A percentile compares a stretch with the other conserved stretches of the same genome.
These are phyloP conservation scores for Hyla sarda DNA, from an alignment of 2,113 vertebrate species.

Conservation along the genomic window DNA sequence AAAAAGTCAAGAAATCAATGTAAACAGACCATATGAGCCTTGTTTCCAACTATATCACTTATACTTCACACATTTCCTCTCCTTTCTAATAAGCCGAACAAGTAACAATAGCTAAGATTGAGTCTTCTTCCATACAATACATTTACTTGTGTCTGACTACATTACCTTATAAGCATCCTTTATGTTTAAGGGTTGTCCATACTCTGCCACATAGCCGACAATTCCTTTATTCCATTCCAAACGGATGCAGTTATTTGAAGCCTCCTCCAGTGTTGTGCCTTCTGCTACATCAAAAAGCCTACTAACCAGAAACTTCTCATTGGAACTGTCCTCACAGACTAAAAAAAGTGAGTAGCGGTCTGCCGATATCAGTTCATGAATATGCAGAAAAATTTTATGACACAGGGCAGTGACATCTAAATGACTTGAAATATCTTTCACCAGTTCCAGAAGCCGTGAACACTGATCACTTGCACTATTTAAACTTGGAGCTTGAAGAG, in stretches of 20 bases:
- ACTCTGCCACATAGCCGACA: slow-evolving; percentile 93
- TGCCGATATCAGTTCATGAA: slow-evolving; percentile 91
- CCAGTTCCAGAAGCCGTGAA: slow-evolving; percentile 90
- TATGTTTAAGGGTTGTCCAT: slow-evolving; percentile 92
- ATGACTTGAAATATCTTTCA: slow-evolving; percentile 95
- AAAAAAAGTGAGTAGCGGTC: slow-evolving; percentile 96
- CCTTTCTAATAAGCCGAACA: too few relatives aligned
- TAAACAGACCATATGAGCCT: too few relatives aligned
- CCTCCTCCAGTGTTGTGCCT: slow-evolving; percentile 93
- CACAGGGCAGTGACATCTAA: slow-evolving; percentile 94
- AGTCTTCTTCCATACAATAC: neutral
- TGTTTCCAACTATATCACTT: too few relatives aligned
- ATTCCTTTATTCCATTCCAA: slow-evolving; percentile 98
- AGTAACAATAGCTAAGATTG: too few relatives aligned
- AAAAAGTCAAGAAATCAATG: too few relatives aligned
- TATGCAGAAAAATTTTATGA: slow-evolving; percentile 97
- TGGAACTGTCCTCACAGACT: slow-evolving; percentile 95
- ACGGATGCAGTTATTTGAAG: slow-evolving; percentile 90
- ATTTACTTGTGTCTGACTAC: neutral
- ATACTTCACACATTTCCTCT: too few relatives aligned
- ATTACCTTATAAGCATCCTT: slow-evolving; percentile 93
- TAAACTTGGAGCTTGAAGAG: slow-evolving; percentile 73
- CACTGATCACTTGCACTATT: slow-evolving; percentile 81
- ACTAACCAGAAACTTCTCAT: slow-evolving; percentile 92
- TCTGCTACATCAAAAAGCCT: slow-evolving; percentile 94